A percentile compares a stretch with the other conserved stretches of the same genome.
Conservation (phyloP, 2,113 vertebrate genomes). For the Colossoma macropomum region DNA sequence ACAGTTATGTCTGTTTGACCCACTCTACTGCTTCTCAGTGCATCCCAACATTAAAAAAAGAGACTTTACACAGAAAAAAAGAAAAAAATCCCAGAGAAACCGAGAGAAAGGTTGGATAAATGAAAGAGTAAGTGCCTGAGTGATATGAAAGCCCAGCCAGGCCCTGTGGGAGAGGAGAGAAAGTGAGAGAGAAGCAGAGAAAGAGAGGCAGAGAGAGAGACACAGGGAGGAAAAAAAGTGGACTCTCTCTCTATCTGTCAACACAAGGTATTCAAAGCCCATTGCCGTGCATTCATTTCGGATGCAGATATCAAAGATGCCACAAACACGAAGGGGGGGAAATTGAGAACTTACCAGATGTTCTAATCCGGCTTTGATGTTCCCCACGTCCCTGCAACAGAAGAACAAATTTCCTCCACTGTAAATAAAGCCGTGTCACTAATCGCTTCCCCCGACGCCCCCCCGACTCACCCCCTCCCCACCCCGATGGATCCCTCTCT, state of each 20-base stretch:
- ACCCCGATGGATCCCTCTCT: background rate
- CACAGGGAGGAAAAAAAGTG: conserved; percentile 42
- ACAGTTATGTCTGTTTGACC: background rate
- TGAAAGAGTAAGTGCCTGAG: conserved; percentile 34
- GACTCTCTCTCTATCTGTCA: conserved; percentile 81
- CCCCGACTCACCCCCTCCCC: conserved; percentile 38
- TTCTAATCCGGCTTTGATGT: conserved; percentile 90
- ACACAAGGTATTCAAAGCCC: conserved; percentile 86
- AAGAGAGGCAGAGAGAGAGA: too few species aligned
- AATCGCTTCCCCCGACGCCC: conserved; percentile 39
- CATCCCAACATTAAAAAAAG: conserved; percentile 6
- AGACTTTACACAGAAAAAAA: conserved; percentile 1
- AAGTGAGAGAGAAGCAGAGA: background rate
- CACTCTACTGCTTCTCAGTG: background rate
- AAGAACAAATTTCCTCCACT: conserved; percentile 83
- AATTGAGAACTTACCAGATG: conserved; percentile 92
- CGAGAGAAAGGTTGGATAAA: conserved; percentile 46
- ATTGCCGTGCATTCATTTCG: conserved; percentile 86
- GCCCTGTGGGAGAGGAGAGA: conserved; percentile 15
- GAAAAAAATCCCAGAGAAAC: conserved; percentile 47
- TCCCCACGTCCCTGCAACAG: conserved; percentile 84
- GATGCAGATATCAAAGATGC: conserved; percentile 89
- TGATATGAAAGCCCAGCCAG: conserved; percentile 26
- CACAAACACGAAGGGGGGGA: conserved; percentile 86
- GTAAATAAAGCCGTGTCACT: conserved; percentile 72